phyloP scores from a whole-genome alignment of 1,140 invertebrate species.

The Danaus melanippus region DNA sequence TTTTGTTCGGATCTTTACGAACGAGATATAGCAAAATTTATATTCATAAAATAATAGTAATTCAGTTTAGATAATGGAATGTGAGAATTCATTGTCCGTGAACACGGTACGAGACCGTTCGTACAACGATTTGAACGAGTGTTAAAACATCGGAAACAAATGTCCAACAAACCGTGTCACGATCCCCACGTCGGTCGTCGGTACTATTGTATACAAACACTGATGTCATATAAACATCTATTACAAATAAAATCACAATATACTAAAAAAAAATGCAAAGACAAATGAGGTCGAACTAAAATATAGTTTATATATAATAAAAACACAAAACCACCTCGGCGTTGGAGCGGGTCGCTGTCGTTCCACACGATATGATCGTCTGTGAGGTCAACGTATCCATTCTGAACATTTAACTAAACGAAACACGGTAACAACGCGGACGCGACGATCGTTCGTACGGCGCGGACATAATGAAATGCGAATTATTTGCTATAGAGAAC shows the following conservation, averaged over 20 bases:
- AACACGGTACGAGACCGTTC: conserved; percentile 2
- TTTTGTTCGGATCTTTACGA: too few relatives aligned
- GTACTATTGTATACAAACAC: background rate
- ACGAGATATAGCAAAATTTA: too few relatives aligned
- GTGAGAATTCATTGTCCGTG: conserved; percentile 27
- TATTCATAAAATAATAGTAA: conserved; percentile 1
- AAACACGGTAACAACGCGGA: conserved; percentile 28
- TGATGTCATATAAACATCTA: too few relatives aligned
- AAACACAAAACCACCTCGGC: conserved; percentile 56
- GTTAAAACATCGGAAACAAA: conserved; percentile 17
- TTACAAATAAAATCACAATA: conserved; percentile 6
- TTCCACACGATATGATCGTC: conserved; percentile 29
- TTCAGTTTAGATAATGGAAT: conserved; percentile 34
- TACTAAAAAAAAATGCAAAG: conserved; percentile 30
- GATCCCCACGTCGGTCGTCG: conserved; percentile 1
- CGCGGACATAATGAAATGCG: conserved; percentile 45
- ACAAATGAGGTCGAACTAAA: too few relatives aligned
- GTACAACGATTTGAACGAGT: conserved; percentile 6
- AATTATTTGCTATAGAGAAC: conserved; percentile 31
- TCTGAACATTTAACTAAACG: conserved; percentile 35
- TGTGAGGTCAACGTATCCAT: conserved; percentile 51
- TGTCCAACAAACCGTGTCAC: conserved; percentile 25
- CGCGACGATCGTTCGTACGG: conserved; percentile 35
- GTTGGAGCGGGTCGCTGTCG: conserved; percentile 19
- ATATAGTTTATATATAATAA: too few relatives aligned